These are phyloP conservation scores for Zoanthus gigantus DNA, from an alignment of 92 coral and sea anemone species.

Conservation along the genomic window DNA sequence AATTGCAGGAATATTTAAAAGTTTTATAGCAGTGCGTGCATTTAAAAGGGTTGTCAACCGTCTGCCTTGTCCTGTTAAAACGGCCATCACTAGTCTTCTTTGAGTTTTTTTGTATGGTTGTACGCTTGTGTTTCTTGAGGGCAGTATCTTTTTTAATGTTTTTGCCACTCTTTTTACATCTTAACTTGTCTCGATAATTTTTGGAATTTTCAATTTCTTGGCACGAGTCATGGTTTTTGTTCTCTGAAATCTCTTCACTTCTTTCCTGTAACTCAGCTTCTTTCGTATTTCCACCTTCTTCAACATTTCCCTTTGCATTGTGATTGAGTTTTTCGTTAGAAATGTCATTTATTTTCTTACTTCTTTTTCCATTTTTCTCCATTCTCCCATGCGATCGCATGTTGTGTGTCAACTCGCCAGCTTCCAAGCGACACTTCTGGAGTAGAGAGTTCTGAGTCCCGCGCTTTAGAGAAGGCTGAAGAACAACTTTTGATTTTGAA, in stretches of 20 bases:
- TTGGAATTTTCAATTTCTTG: background rate
- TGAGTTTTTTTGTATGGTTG: background rate
- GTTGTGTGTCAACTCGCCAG: slow-evolving; percentile 40
- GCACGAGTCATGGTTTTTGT: background rate
- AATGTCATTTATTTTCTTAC: too few species aligned
- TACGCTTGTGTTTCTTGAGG: background rate
- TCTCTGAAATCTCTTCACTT: background rate
- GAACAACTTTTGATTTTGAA: background rate
- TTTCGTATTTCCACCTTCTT: background rate
- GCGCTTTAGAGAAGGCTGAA: background rate
- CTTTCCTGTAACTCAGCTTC: background rate
- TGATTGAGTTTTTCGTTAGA: background rate
- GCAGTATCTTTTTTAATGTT: background rate
- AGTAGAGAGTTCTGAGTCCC: slow-evolving; percentile 12
- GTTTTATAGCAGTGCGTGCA: slow-evolving; percentile 12
- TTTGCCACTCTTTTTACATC: slow-evolving; percentile 1
- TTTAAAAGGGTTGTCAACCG: slow-evolving; percentile 16
- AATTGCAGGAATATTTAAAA: background rate
- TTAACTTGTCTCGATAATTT: background rate
- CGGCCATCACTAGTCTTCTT: background rate
- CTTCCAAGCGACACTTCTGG: slow-evolving; percentile 37
- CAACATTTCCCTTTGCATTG: background rate
- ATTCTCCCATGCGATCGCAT: slow-evolving; percentile 16
- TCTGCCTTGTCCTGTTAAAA: background rate
- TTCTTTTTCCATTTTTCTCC: background rate